Evolutionary conservation across 2,888 invertebrate species (phyloP), one percentile per base, ranked within the genome.

Genomic region (Andrena camellia): DNA sequence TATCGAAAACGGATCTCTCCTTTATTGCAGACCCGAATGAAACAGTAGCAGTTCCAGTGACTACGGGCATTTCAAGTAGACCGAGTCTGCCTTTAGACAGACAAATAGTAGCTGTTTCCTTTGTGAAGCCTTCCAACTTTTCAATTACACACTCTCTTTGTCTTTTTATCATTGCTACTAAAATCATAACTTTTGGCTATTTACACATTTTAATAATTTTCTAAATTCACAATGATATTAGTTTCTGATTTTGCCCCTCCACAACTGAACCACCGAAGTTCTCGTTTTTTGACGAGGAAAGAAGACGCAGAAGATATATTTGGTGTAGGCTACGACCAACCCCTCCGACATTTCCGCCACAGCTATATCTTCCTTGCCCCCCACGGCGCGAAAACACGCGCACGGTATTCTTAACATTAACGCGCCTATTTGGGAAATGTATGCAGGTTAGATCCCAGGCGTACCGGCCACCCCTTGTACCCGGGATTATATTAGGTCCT

Each of bases 401-500:
- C 83, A 81, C 82, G 84, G 83, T 89, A 88, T 90, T 90, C 87
- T 85, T 83, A 86, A 87, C 89, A 83, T 85, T 90, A 90, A 90
- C 88, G 85, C 87, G 85, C 90, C 88, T 90, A 91, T 91, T 90
- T 88, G 85, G 85, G 57, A 90, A 91, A 90, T 91, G 85, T 90
- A 91, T 90, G 90, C 89, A 86, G 84, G 86, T 90, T 89, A 85
- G 85, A 85, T 84, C 89, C 84, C 85, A 81, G 66, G 75, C 86
- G 86, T 86, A 81, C 86, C 73, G 68, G 77, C 54, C 77, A 77
- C 83, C 84, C 77, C 89, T 90, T 88, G 86, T 90, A 90, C 79
- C 85, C 86, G 72, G 83, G 88, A 91, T 91, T 90, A 91, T 91
- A 91, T 91, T 90, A 91, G 89, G 89, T 90, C 87, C 90, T 88